Conservation (phyloP, 1,140 invertebrate species). For the Colletes latitarsis region DNA sequence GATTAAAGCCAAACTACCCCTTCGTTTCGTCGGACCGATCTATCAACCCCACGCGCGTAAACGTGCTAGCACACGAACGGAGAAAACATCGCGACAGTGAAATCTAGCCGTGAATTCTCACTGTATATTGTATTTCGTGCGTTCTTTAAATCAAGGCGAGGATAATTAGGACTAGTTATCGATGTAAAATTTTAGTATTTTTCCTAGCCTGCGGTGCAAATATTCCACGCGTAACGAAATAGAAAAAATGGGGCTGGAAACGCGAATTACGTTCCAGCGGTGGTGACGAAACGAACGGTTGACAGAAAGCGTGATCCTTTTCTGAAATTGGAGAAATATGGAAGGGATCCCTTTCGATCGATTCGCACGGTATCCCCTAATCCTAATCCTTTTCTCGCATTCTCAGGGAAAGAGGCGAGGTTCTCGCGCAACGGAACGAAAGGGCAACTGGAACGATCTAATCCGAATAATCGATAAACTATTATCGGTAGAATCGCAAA, state of each 20-base stretch:
- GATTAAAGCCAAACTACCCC: constrained; percentile 81
- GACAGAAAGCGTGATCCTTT: constrained; percentile 47
- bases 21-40: constrained; percentile 80
- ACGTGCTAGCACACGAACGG: constrained; percentile 49
- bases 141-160: background rate
- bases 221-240: background rate
- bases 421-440: constrained; percentile 37
- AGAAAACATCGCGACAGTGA: constrained; percentile 60
- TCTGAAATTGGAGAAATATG: constrained; percentile 47
- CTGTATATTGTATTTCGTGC: constrained; percentile 26
- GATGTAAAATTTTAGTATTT: background rate
- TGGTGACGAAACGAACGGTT: constrained; percentile 55
- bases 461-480: constrained; percentile 47
- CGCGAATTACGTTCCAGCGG: constrained; percentile 14
- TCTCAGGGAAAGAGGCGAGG: constrained; percentile 63
- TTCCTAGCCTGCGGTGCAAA: background rate
- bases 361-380: constrained; percentile 64
- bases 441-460: constrained; percentile 37
- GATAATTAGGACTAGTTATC: background rate
- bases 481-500: constrained; percentile 4
- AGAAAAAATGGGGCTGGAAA: constrained; percentile 4
- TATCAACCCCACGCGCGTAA: constrained; percentile 74
- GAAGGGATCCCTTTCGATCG: constrained; percentile 53
- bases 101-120: constrained; percentile 47
- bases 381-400: constrained; percentile 79